Evolutionary conservation across 2,113 vertebrate species (phyloP).

Genomic region (Rhipidura dahli): DNA sequence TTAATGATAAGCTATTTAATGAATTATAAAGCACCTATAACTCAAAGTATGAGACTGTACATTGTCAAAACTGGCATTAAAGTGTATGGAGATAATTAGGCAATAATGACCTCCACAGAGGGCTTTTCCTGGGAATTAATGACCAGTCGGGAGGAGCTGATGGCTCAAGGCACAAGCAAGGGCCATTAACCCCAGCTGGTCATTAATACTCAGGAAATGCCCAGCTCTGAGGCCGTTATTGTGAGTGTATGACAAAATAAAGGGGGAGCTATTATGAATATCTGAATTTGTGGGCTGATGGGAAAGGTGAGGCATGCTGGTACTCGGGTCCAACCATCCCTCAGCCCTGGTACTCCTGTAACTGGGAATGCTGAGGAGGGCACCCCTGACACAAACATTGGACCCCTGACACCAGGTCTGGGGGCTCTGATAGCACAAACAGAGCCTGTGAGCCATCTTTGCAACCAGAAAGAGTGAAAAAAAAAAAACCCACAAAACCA

Average conservation of each 20-base stretch:
- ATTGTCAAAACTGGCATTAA: constrained; percentile 76
- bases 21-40: constrained; percentile 72
- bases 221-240: constrained; percentile 50
- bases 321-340: background rate
- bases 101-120: constrained; percentile 70
- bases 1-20: constrained; percentile 71
- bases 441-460: background rate
- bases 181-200: constrained; percentile 76
- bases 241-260: constrained; percentile 66
- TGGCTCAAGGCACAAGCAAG: constrained; percentile 70
- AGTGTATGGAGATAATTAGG: constrained; percentile 75
- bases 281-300: constrained; percentile 29
- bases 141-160: constrained; percentile 66
- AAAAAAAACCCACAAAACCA: background rate
- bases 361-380: background rate
- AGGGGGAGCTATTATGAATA: background rate
- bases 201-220: constrained; percentile 73
- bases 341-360: constrained; percentile 2
- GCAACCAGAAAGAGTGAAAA: background rate
- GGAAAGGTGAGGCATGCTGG: constrained; percentile 12
- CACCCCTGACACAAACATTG: background rate
- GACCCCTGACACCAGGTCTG: background rate
- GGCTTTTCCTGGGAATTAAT: constrained; percentile 78
- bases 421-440: background rate
- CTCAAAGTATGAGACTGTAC: constrained; percentile 67